These are phyloP conservation scores for Gari tellinella DNA, from an alignment of 2,888 invertebrate genomes.

Conservation along the genomic window DNA sequence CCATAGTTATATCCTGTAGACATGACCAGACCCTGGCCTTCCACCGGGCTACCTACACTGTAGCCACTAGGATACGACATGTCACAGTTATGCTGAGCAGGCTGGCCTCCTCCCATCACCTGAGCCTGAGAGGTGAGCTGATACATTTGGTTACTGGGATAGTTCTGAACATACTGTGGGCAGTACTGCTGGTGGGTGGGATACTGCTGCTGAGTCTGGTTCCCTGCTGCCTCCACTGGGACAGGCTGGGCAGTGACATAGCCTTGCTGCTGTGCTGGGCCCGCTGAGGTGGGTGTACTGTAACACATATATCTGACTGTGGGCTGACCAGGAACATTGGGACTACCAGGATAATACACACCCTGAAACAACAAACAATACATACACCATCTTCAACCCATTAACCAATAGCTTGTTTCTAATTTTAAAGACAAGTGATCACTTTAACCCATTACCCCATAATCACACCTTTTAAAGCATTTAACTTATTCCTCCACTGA, in stretches of 20 bases:
- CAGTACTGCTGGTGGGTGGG: constrained; percentile 39
- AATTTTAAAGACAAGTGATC: no score
- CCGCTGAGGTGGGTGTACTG: constrained; percentile 31
- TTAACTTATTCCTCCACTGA: no score
- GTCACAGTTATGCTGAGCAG: constrained; percentile 31
- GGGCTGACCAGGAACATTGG: constrained; percentile 61
- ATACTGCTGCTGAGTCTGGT: constrained; percentile 25
- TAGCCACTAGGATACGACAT: constrained; percentile 37
- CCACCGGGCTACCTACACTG: constrained; percentile 40
- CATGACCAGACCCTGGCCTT: constrained; percentile 21
- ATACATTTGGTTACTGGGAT: constrained; percentile 48
- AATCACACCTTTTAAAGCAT: no score
- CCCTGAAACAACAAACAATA: constrained; percentile 53
- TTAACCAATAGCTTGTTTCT: no score
- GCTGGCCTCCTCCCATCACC: constrained; percentile 12
- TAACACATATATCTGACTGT: constrained; percentile 68
- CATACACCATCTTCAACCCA: no score
- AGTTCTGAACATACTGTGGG: constrained; percentile 51
- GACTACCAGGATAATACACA: constrained; percentile 63
- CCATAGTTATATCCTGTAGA: constrained; percentile 30
- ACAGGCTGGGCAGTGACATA: constrained; percentile 27
- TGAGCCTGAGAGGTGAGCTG: constrained; percentile 46
- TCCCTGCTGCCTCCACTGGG: constrained; percentile 15
- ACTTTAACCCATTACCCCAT: no score
- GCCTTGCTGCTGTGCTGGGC: constrained; percentile 22